These are phyloP conservation scores for Fratercula arctica DNA, from an alignment of 2,797 vertebrate genomes.

Conservation along the genomic window DNA sequence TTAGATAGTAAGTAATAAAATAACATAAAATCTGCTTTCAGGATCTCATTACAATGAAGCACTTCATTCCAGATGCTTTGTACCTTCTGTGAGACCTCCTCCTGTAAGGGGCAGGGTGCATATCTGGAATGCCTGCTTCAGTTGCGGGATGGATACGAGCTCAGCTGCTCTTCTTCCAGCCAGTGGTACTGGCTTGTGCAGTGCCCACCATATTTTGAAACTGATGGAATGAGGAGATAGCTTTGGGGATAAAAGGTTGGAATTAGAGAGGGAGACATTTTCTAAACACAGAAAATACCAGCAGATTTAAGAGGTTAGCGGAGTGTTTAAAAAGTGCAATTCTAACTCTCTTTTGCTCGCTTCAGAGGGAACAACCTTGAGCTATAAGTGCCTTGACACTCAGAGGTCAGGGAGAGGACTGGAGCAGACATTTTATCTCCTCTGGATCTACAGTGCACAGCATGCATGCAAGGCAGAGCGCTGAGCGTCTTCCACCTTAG, in stretches of 20 bases:
- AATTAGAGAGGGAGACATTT: not conserved
- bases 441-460: not conserved
- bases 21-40: constrained; percentile 31
- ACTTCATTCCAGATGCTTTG: constrained; percentile 27
- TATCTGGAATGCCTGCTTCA: not conserved
- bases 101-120: not conserved
- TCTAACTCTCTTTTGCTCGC: not conserved
- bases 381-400: not conserved
- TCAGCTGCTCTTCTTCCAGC: not conserved
- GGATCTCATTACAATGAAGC: not conserved
- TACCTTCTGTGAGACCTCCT: not conserved
- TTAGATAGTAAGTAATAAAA: constrained; percentile 30
- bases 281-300: not conserved
- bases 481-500: not conserved
- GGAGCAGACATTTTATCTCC: not conserved
- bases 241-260: not conserved
- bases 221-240: not conserved
- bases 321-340: not conserved
- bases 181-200: not conserved
- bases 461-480: not conserved
- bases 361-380: not conserved
- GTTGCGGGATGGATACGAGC: not conserved
- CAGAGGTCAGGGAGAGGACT: not conserved
- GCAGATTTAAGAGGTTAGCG: not conserved
- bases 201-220: not conserved